These are phyloP conservation scores for Lithosia quadra DNA, from an alignment of 2,888 invertebrate genomes.

Conservation along the genomic window DNA sequence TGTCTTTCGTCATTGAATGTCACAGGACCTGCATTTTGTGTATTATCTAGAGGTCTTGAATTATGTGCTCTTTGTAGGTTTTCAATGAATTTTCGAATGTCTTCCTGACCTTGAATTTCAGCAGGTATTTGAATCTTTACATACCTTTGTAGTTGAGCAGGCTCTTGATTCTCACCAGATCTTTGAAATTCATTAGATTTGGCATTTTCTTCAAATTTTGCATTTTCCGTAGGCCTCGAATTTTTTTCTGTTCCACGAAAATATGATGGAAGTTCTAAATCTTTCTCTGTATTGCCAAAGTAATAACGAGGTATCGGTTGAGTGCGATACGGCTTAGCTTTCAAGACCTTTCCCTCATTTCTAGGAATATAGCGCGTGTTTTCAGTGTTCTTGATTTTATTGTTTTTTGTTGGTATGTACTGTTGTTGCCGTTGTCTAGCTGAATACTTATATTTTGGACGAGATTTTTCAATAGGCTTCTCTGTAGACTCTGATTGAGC, in stretches of 20 bases:
- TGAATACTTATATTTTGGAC: constrained; percentile 33
- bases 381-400: constrained; percentile 28
- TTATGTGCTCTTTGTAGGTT: not conserved
- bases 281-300: constrained; percentile 8
- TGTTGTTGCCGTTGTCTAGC: constrained; percentile 28
- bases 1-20: constrained; percentile 16
- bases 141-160: not conserved
- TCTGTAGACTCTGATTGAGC: constrained; percentile 29
- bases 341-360: constrained; percentile 42
- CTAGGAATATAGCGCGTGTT: constrained; percentile 49
- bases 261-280: constrained; percentile 6
- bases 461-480: constrained; percentile 35
- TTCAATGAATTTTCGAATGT: not conserved
- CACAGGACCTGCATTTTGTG: constrained; percentile 17
- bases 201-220: not conserved
- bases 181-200: not conserved
- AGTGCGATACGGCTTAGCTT: constrained; percentile 29
- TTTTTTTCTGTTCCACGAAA: not conserved
- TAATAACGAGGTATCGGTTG: constrained; percentile 31
- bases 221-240: not conserved
- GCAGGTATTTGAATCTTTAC: not conserved
- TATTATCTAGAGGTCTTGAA: not conserved
- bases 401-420: constrained; percentile 41
- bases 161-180: not conserved
- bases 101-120: constrained; percentile 1